Percentiles rank a stretch among this genome's conserved stretches.
These are phyloP conservation scores for Pungitius pungitius DNA, from an alignment of 2,113 vertebrate genomes.

Conservation along the genomic window DNA sequence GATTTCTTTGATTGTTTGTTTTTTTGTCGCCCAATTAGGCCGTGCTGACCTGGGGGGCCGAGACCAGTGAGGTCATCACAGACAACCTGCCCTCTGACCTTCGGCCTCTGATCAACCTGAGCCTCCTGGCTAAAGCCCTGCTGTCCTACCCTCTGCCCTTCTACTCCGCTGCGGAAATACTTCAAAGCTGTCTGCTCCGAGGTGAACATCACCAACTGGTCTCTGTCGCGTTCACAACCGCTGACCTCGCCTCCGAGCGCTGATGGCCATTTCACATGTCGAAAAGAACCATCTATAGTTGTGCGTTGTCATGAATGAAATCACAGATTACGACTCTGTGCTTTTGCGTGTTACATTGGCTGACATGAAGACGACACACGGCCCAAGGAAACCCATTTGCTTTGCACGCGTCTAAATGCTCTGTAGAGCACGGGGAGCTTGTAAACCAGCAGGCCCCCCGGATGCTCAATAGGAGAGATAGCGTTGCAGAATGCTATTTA, in stretches of 20 bases:
- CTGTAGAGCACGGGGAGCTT: not conserved
- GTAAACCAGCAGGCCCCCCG: not conserved
- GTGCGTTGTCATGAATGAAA: not conserved
- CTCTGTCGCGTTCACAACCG: not conserved
- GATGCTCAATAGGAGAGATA: not conserved
- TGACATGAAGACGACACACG: conserved; percentile 2
- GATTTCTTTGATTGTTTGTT: too few relatives aligned
- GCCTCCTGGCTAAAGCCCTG: conserved; percentile 82
- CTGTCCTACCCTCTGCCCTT: conserved; percentile 86
- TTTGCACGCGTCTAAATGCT: not conserved
- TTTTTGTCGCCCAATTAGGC: conserved; percentile 64
- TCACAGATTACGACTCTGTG: not conserved
- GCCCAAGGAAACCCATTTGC: not conserved
- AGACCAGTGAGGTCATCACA: conserved; percentile 83
- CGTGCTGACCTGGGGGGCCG: conserved; percentile 80
- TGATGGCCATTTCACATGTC: not conserved
- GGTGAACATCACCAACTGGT: conserved; percentile 41
- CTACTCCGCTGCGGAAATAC: conserved; percentile 81
- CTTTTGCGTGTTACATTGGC: not conserved
- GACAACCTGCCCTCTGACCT: conserved; percentile 83
- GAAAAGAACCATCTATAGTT: too few relatives aligned
- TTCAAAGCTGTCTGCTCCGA: conserved; percentile 72
- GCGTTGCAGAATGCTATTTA: not conserved
- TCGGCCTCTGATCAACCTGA: conserved; percentile 81
- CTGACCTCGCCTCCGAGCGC: not conserved